A percentile compares a stretch with the other conserved stretches of the same genome.
These are phyloP conservation scores for Malurus splendens DNA, from an alignment of 2,797 vertebrate species.

Conservation along the genomic window DNA sequence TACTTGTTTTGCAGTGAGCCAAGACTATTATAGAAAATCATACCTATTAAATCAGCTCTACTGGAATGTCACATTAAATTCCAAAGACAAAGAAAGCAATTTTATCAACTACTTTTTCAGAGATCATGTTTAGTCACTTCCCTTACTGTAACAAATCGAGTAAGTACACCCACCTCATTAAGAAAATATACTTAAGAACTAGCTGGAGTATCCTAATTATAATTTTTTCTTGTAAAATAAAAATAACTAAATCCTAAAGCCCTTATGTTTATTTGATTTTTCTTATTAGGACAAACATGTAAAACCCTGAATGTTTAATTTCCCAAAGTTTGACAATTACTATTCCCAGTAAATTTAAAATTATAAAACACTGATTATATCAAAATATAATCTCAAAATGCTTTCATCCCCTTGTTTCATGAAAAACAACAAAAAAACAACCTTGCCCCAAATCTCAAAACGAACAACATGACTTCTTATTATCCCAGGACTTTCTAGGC, in stretches of 20 bases:
- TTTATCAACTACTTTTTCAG: slow-evolving; percentile 23
- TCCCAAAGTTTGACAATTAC: not conserved
- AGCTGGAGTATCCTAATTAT: not conserved
- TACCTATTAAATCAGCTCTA: not conserved
- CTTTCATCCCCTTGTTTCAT: not conserved
- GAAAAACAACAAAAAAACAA: not conserved
- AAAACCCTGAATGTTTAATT: not conserved
- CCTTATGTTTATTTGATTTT: not conserved
- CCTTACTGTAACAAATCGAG: not conserved
- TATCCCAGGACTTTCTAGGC: slow-evolving; percentile 42
- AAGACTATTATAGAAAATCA: not conserved
- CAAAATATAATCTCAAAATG: not conserved
- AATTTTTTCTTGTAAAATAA: not conserved
- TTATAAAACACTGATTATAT: not conserved
- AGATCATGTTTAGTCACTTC: slow-evolving; percentile 1
- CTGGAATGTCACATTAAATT: slow-evolving; percentile 33
- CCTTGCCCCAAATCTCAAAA: not conserved
- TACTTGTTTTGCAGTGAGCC: not conserved
- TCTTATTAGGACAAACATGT: not conserved
- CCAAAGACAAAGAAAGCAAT: slow-evolving; percentile 19
- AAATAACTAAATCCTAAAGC: not conserved
- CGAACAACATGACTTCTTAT: slow-evolving; percentile 2
- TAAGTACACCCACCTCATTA: not conserved
- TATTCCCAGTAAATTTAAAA: not conserved
- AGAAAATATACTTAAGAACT: not conserved